Evolutionary conservation across 2,888 invertebrate species (phyloP), one percentile per base, ranked within the genome.

Genomic region (Pterostichus madidus): DNA sequence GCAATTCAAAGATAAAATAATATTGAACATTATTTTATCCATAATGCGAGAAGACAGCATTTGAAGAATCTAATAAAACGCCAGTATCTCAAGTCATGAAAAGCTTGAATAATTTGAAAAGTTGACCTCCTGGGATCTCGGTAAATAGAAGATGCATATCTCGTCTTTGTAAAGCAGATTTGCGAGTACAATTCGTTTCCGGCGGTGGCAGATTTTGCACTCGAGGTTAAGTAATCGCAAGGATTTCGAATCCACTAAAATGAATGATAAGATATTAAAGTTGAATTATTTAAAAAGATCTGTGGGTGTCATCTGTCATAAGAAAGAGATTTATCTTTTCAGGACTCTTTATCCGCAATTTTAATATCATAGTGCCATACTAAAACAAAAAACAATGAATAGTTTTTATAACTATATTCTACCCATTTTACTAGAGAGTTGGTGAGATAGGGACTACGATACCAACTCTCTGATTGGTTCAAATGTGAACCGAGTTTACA

Each of bases 221-320:
- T 71, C 11, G 17, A 6, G 44, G 11, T 52, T 52, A 71, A 46
- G 44, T 11, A 71, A 44, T 44, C 15, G 35, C 11, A 64, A 39
- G 39, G 35, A 64, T 13, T 71, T 17, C 44, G 15, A 17, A 10
- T 44, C 44, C 17, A 17, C 13, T 15, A 44, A 71, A 44, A 17
- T 71, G 39, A 71, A 64, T 56, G 11, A 56, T 56, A 56, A 71
- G 39, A 71, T 71, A 64, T 64, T 64, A 59, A 59, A 59, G 17
- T 59, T 6, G 5, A 39, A 39, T 39, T 39, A 39, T 39, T 39
- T 39, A 3, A 39, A 39, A 8, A 39, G 39, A 39, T 39, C 39
- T 39, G 39, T 10, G 8, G 31, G 2, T 31, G 39, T 24, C 24
- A 59, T 53, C 8, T 53, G 24, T 24, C 31, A 59, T 0, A 59